phyloP scores from a whole-genome alignment of 2,888 invertebrate genomes.

The Mylabris sibirica region DNA sequence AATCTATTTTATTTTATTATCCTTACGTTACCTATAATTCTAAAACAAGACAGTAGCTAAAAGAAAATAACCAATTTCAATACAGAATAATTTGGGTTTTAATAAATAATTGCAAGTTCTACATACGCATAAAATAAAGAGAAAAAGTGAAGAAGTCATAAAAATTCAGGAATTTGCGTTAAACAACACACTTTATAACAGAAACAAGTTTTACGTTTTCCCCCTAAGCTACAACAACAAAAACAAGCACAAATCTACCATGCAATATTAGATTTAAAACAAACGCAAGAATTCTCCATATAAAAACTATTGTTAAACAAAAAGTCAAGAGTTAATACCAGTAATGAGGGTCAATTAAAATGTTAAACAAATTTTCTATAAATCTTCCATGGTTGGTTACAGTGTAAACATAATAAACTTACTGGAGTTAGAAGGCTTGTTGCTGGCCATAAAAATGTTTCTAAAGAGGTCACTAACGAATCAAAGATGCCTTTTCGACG shows the following conservation, averaged over 20 bases:
- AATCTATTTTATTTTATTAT: too few species aligned
- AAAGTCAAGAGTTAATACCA: conserved; percentile 20
- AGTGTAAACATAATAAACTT: conserved; percentile 44
- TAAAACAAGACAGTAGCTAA: too few species aligned
- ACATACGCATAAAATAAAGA: neutral
- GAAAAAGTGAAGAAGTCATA: neutral
- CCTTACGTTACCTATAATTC: too few species aligned
- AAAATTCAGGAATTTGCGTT: conserved; percentile 7
- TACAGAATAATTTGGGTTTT: too few species aligned
- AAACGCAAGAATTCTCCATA: conserved; percentile 8
- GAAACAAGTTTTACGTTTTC: neutral
- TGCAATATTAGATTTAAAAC: conserved; percentile 27
- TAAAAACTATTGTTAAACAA: conserved; percentile 11
- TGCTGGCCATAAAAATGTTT: conserved; percentile 55
- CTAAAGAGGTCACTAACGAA: conserved; percentile 52
- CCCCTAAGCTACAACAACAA: neutral
- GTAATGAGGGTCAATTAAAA: conserved; percentile 4
- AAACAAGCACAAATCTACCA: conserved; percentile 21
- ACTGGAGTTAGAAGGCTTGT: conserved; percentile 51
- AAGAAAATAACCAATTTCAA: too few species aligned
- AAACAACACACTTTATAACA: neutral
- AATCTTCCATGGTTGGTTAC: conserved; percentile 3
- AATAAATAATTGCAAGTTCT: neutral
- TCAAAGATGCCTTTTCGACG: conserved; percentile 50
- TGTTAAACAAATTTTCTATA: neutral